Base-by-base conservation (phyloP, 2,797 vertebrate species). In the Acanthurus tractus region DNA sequence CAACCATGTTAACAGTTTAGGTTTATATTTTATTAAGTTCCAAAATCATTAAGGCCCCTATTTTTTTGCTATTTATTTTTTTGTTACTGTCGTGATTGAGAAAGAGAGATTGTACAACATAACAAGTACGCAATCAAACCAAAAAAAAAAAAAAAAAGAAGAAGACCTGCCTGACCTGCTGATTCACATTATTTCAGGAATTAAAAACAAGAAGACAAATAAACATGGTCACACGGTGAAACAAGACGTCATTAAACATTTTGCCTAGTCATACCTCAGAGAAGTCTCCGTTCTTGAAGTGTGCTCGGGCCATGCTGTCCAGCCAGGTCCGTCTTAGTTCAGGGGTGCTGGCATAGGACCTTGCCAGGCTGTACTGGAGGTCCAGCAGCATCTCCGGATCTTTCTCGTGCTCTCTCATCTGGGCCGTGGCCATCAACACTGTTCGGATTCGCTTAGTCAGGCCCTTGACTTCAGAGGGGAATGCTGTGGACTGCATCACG, bases 281-380 rank as follows among this genome's bases (percentile, higher is more conserved):
- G 59, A 95, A 95, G 87, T 99, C 97, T 56, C 96, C 97, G 0
- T 99, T 99, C 90, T 99, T 99, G 1, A 97, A 82, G 22, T 99
- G 98, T 8, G 99, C 97, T 78, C 98, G 96, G 71, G 98, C 98
- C 98, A 99, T 99, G 88, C 97, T 99, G 92, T 99, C 97, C 63
- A 99, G 92, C 98, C 98, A 99, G 0, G 98, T 99, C 25, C 98
- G 96, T 14, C 98, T 93, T 18, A 99, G 97, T 79, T 99, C 98
- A 0, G 97, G 98, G 0, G 98, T 99, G 88, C 97, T 99, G 86
- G 98, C 98, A 0, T 99, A 99, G 22, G 98, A 99, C 48, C 97
- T 96, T 53, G 98, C 98, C 86, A 99, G 95, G 70, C 98, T 99
- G 91, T 98, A 98, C 88, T 99, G 98, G 2, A 99, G 96, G 90